phyloP scores from a whole-genome alignment of 2,888 invertebrate species.

The Lycaena phlaeas region DNA sequence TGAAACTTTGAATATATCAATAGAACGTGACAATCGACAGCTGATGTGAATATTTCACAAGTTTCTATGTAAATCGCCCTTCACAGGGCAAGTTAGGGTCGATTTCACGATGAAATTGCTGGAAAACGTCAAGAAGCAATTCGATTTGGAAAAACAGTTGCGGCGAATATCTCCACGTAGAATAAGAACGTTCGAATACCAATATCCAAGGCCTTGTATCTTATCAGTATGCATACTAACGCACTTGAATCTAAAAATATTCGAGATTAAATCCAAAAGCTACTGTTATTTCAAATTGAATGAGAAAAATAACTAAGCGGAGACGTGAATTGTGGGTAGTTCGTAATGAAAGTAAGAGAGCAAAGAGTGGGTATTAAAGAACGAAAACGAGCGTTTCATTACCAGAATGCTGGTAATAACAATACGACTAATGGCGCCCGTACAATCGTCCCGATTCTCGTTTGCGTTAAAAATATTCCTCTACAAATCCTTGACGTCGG shows the following conservation, averaged over 20 bases:
- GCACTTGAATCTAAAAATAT: conserved; percentile 42
- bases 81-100: conserved; percentile 33
- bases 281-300: conserved; percentile 21
- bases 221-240: conserved; percentile 50
- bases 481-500: conserved; percentile 37
- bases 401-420: conserved; percentile 66
- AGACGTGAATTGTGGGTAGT: conserved; percentile 51
- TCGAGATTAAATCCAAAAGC: conserved; percentile 36
- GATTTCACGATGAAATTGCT: conserved; percentile 36
- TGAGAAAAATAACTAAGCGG: conserved; percentile 51
- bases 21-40: conserved; percentile 62
- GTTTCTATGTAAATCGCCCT: conserved; percentile 59
- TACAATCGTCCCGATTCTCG: conserved; percentile 54
- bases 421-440: conserved; percentile 64
- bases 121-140: conserved; percentile 38
- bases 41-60: conserved; percentile 64
- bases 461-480: conserved; percentile 46
- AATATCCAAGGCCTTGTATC: conserved; percentile 46
- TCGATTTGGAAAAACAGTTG: conserved; percentile 45
- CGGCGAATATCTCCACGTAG: conserved; percentile 41
- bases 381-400: conserved; percentile 69
- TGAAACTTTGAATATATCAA: conserved; percentile 63
- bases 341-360: conserved; percentile 47
- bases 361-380: conserved; percentile 58
- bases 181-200: conserved; percentile 40